phyloP scores from a whole-genome alignment of 2,797 vertebrate genomes.

The Semaprochilodus insignis region DNA sequence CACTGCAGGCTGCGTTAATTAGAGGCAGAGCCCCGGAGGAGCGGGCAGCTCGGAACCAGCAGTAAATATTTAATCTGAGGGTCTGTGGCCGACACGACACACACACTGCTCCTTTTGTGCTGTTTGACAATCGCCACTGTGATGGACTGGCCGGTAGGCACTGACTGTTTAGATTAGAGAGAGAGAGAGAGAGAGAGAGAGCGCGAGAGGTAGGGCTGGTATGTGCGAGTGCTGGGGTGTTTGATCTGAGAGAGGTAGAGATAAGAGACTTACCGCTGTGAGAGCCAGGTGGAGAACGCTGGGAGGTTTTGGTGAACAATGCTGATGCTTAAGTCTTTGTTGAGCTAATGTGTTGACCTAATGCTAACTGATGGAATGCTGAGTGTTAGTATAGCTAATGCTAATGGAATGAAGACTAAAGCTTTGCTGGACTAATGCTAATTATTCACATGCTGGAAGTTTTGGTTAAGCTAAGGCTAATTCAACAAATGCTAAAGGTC shows the following conservation, averaged over 20 bases:
- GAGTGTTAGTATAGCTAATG: no score
- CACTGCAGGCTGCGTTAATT: conserved; percentile 72
- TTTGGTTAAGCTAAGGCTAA: no score
- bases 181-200: conserved; percentile 31
- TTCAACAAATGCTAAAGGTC: no score
- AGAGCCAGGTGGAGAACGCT: conserved; percentile 58
- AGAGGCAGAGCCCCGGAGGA: conserved; percentile 61
- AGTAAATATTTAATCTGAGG: conserved; percentile 78
- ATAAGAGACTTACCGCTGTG: conserved; percentile 59
- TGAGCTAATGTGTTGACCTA: neutral
- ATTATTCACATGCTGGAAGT: no score
- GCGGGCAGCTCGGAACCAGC: conserved; percentile 18
- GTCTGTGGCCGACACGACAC: conserved; percentile 74
- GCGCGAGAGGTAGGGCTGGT: conserved; percentile 21
- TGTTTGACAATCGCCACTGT: conserved; percentile 23
- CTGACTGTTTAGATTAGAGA: conserved; percentile 6
- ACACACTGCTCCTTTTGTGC: conserved; percentile 68
- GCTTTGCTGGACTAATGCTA: no score
- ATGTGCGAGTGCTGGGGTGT: conserved; percentile 34
- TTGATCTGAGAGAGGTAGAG: conserved; percentile 67
- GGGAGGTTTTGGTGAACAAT: conserved; percentile 47
- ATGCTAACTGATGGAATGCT: neutral
- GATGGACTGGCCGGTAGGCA: conserved; percentile 41
- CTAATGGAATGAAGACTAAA: no score
- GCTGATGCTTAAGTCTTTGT: neutral